Conservation (phyloP, 2,113 vertebrate genomes). For the Hippocampus mohnikei region DNA sequence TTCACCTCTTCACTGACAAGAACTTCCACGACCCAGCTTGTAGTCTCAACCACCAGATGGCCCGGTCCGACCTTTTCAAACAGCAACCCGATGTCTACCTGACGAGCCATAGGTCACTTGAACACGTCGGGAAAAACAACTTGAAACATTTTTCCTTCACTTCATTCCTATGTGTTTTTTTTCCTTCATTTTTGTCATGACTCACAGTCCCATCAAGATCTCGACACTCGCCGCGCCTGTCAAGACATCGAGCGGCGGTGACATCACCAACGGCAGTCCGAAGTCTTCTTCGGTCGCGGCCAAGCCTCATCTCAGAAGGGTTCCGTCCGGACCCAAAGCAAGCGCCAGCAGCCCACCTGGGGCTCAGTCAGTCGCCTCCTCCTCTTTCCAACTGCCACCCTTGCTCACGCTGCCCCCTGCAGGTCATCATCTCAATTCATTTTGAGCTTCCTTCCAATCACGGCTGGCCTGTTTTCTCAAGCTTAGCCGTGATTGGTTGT, state of each 20-base stretch:
- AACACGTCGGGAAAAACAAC: not conserved
- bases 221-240: slow-evolving; percentile 23
- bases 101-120: slow-evolving; percentile 67
- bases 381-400: slow-evolving; percentile 70
- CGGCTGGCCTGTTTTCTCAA: too few relatives aligned
- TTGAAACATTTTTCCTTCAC: not conserved
- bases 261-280: slow-evolving; percentile 36
- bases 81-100: slow-evolving; percentile 88
- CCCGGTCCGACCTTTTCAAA: slow-evolving; percentile 84
- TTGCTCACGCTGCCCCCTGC: slow-evolving; percentile 75
- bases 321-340: slow-evolving; percentile 30
- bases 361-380: slow-evolving; percentile 27
- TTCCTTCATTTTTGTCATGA: too few relatives aligned
- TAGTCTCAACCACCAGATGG: slow-evolving; percentile 86
- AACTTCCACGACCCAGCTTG: slow-evolving; percentile 76
- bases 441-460: too few relatives aligned
- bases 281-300: slow-evolving; percentile 23
- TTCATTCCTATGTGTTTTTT: too few relatives aligned
- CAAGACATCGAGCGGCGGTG: slow-evolving; percentile 21
- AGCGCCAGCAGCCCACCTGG: slow-evolving; percentile 16
- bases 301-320: slow-evolving; percentile 45
- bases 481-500: too few relatives aligned
- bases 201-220: slow-evolving; percentile 41
- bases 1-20: slow-evolving; percentile 88
- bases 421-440: slow-evolving; percentile 33